Percentiles rank a stretch among this genome's conserved stretches.
phyloP scores from a whole-genome alignment of 2,113 vertebrate species.

The Trematomus loennbergii region DNA sequence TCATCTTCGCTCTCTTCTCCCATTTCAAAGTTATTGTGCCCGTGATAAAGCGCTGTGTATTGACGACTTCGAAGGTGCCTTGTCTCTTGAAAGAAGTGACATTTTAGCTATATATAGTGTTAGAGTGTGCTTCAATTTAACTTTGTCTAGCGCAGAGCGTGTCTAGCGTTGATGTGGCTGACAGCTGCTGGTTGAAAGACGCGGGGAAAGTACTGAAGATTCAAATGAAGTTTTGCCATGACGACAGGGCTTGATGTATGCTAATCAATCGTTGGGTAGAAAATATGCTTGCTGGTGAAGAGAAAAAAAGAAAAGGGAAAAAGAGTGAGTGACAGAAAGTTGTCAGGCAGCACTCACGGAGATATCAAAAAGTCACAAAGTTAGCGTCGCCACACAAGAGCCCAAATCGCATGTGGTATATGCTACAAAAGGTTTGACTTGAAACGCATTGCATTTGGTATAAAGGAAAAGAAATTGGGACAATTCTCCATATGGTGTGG shows the following conservation, averaged over 20 bases:
- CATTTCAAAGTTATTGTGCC: slow-evolving; percentile 78
- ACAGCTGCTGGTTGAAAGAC: slow-evolving; percentile 84
- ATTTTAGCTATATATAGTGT: slow-evolving; percentile 85
- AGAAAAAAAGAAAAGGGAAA: slow-evolving; percentile 22
- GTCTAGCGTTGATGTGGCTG: slow-evolving; percentile 79
- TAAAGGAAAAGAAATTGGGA: slow-evolving; percentile 76
- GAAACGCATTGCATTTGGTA: slow-evolving; percentile 65
- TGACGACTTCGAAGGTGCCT: slow-evolving; percentile 79
- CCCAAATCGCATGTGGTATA: slow-evolving; percentile 77
- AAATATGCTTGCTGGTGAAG: slow-evolving; percentile 63
- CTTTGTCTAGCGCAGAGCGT: slow-evolving; percentile 70
- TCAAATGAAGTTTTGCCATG: slow-evolving; percentile 78
- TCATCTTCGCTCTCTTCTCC: slow-evolving; percentile 71
- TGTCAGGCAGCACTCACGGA: slow-evolving; percentile 74
- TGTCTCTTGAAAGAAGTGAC: slow-evolving; percentile 79
- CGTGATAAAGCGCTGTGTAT: slow-evolving; percentile 79
- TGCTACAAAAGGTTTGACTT: slow-evolving; percentile 71
- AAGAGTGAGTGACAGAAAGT: slow-evolving; percentile 76
- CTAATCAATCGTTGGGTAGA: slow-evolving; percentile 81
- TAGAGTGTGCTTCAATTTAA: slow-evolving; percentile 81
- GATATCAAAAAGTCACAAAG: slow-evolving; percentile 79
- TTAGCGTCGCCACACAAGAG: slow-evolving; percentile 75
- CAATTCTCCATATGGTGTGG: slow-evolving; percentile 71
- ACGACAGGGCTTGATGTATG: slow-evolving; percentile 78
- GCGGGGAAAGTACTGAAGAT: slow-evolving; percentile 72